Conservation (phyloP, 1,140 invertebrate genomes). For the Micrasema minimum region DNA sequence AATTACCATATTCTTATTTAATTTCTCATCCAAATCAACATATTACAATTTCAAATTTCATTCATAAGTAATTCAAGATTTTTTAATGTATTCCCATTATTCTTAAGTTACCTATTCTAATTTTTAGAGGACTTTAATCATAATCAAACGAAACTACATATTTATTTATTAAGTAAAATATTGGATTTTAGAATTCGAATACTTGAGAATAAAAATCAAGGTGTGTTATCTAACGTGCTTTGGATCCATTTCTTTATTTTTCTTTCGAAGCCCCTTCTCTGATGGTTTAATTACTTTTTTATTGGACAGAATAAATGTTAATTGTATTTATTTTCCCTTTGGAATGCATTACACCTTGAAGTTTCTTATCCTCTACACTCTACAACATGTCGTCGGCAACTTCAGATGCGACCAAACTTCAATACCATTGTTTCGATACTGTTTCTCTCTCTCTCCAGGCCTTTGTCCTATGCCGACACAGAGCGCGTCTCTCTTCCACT, state of each 20-base stretch:
- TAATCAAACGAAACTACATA: neutral
- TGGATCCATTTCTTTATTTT: too few species aligned
- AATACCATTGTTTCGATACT: conserved; percentile 25
- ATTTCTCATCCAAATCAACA: conserved; percentile 19
- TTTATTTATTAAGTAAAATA: too few species aligned
- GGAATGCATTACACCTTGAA: conserved; percentile 42
- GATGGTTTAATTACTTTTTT: too few species aligned
- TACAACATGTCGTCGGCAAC: conserved; percentile 22
- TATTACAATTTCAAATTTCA: conserved; percentile 17
- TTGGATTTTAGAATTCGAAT: too few species aligned
- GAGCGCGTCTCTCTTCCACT: neutral
- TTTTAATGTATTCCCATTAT: neutral
- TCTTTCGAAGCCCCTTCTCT: too few species aligned
- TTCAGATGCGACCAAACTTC: conserved; percentile 13
- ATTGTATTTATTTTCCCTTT: conserved; percentile 1
- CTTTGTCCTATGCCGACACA: neutral
- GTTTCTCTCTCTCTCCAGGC: conserved; percentile 13
- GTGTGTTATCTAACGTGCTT: too few species aligned
- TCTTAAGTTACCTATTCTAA: neutral
- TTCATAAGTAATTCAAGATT: conserved; percentile 25
- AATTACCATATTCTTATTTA: conserved; percentile 10
- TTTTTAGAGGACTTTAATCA: conserved; percentile 17
- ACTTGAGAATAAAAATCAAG: too few species aligned
- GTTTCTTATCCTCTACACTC: conserved; percentile 22
- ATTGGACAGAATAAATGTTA: too few species aligned